Conservation (phyloP, 2,797 vertebrate species). For the Chelmon rostratus region DNA sequence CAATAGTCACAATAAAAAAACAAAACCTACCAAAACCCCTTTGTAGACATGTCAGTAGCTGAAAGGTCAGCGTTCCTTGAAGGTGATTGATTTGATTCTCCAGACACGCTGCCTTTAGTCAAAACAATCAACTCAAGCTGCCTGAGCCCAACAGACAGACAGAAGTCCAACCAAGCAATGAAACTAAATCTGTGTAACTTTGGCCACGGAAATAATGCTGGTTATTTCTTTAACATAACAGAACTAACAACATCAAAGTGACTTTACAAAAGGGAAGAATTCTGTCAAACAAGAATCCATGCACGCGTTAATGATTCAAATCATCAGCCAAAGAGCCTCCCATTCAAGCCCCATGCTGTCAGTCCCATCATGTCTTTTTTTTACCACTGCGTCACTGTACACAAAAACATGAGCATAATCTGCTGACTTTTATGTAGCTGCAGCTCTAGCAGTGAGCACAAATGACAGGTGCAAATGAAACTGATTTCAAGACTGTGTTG, state of each 20-base stretch:
- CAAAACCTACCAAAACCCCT: not conserved
- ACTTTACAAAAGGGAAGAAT: not conserved
- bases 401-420: not conserved
- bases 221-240: not conserved
- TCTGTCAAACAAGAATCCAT: not conserved
- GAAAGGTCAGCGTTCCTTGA: conserved; percentile 11
- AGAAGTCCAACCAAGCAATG: not conserved
- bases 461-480: not conserved
- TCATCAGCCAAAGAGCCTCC: not conserved
- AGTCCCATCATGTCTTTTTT: not conserved
- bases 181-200: not conserved
- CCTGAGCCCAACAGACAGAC: not conserved
- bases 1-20: not conserved
- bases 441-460: not conserved
- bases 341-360: not conserved
- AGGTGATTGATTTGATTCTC: conserved; percentile 1
- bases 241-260: not conserved
- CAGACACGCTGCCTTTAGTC: conserved; percentile 8
- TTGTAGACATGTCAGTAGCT: not conserved
- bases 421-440: too few relatives aligned
- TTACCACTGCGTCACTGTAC: not conserved
- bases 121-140: conserved; percentile 3
- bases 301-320: not conserved
- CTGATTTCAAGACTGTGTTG: not conserved
- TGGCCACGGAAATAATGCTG: not conserved